Percentiles rank a stretch among this genome's conserved stretches.
These are phyloP conservation scores for Clarias fuscus DNA, from an alignment of 2,797 vertebrate genomes.

Conservation along the genomic window DNA sequence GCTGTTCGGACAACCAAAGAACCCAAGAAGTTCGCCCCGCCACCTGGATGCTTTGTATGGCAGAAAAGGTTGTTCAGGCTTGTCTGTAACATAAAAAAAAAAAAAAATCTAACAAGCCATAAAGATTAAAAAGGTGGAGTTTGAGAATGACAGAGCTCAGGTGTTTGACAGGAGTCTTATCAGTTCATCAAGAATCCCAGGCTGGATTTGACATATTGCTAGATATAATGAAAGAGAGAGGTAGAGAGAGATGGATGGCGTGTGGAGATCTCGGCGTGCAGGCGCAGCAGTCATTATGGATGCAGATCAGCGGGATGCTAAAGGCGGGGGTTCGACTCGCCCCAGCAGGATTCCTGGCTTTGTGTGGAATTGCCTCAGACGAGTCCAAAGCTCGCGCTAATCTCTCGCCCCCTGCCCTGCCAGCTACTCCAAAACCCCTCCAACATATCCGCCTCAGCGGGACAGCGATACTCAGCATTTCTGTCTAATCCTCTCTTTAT, in stretches of 20 bases:
- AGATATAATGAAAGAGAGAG: slow-evolving; percentile 2
- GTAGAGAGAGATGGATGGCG: slow-evolving; percentile 1
- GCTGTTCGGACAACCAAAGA: background rate
- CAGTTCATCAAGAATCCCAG: slow-evolving; percentile 7
- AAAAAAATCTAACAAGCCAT: background rate
- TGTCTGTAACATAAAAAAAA: background rate
- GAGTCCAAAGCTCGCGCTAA: slow-evolving; percentile 50
- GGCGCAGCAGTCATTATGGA: slow-evolving; percentile 28
- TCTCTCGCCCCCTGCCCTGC: slow-evolving; percentile 45
- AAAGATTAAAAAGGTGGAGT: slow-evolving; percentile 15
- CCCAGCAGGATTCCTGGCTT: slow-evolving; percentile 52
- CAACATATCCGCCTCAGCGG: slow-evolving; percentile 41
- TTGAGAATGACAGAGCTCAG: slow-evolving; percentile 2
- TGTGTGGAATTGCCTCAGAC: slow-evolving; percentile 44
- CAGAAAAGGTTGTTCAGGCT: background rate
- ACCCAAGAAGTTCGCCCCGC: background rate
- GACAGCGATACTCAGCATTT: slow-evolving; percentile 45
- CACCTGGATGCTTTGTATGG: slow-evolving; percentile 4
- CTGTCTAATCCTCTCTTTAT: slow-evolving; percentile 48
- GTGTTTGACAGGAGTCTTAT: slow-evolving; percentile 18
- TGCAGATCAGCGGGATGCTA: slow-evolving; percentile 51
- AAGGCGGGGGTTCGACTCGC: slow-evolving; percentile 47
- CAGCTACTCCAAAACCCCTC: slow-evolving; percentile 63
- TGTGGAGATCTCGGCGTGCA: slow-evolving; percentile 11
- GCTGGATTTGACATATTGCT: slow-evolving; percentile 9